These are phyloP conservation scores for Phaetusa simplex DNA, from an alignment of 2,113 vertebrate genomes.

Conservation along the genomic window DNA sequence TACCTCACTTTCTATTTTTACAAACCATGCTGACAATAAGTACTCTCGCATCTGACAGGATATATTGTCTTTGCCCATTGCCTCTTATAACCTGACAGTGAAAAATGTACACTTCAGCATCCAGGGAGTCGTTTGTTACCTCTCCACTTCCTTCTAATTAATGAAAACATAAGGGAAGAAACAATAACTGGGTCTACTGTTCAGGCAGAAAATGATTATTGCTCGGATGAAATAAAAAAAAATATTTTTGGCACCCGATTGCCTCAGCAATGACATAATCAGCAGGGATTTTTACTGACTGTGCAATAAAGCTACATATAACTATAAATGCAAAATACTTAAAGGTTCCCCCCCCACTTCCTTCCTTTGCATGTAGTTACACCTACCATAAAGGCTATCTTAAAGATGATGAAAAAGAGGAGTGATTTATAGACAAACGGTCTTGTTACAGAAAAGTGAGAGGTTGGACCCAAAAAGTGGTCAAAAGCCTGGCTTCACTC, in stretches of 20 bases:
- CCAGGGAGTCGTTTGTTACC: conserved; percentile 56
- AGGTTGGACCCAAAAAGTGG: not conserved
- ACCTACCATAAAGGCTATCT: not conserved
- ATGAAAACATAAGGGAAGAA: conserved; percentile 66
- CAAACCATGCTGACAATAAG: conserved; percentile 67
- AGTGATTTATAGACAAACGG: not conserved
- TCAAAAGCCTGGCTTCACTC: not conserved
- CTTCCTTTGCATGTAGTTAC: not conserved
- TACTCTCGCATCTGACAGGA: conserved; percentile 61
- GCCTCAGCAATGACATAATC: conserved; percentile 72
- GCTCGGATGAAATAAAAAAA: conserved; percentile 37
- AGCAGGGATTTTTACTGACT: conserved; percentile 67
- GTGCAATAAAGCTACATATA: conserved; percentile 51
- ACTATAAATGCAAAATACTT: conserved; percentile 34
- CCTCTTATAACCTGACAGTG: conserved; percentile 71
- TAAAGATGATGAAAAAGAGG: not conserved
- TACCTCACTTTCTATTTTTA: conserved; percentile 69
- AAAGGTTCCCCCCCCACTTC: not conserved
- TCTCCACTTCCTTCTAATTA: conserved; percentile 60
- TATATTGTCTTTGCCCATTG: conserved; percentile 66
- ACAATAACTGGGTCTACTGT: conserved; percentile 42
- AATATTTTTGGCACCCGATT: conserved; percentile 52
- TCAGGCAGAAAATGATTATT: conserved; percentile 59
- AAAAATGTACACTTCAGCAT: conserved; percentile 64
- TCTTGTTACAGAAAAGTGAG: not conserved